Base-by-base conservation (phyloP, 2,888 invertebrate species). In the Sceliomorpha sp. region DNA sequence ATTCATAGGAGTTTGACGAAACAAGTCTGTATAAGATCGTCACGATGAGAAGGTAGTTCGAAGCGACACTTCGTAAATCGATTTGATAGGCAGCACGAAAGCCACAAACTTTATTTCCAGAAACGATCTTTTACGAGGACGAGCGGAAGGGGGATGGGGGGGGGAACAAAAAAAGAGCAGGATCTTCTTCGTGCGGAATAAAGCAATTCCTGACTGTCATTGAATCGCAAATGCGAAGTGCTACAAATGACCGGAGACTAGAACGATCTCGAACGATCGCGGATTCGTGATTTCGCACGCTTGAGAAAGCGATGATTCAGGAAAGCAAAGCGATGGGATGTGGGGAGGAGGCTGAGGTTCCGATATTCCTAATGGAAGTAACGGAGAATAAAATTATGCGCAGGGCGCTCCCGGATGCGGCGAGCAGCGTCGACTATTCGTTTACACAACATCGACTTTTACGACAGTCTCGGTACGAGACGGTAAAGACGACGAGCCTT, bases 381-480 rank as follows among this genome's bases (percentile, higher is more conserved):
- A 70, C 70, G 64, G 64, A 48, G 60, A 59, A 64, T 55, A 50
- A 51, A 70, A 66, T 60, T 70, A 62, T 66, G 70, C 66, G 51
- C 31, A 7, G 63, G 63, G 53, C 50, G 63, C n/a, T n/a, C 55
- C 44, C 59, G 51, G 44, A 63, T 63, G 63, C 62, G 27, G 50
- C 62, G 53, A 69, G 48, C 62, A 53, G 50, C 62, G 66, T 32
- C 9, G 34, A 47, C 47, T 47, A 66, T 70, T 66, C 66, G 70
- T 70, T 70, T 67, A 45, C 67, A 55, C 62, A 63, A 59, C 70
- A 59, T 71, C 62, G 67, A 53, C 63, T 67, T 67, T 67, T 67
- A 67, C 67, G 71, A 67, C 62, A 45, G 58, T 50, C 53, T 47
- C 63, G 45, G 29, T 67, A 50, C 71, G 63, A 59, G 67, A 67